phyloP scores from a whole-genome alignment of 1,140 invertebrate genomes.

The Penaeus indicus region DNA sequence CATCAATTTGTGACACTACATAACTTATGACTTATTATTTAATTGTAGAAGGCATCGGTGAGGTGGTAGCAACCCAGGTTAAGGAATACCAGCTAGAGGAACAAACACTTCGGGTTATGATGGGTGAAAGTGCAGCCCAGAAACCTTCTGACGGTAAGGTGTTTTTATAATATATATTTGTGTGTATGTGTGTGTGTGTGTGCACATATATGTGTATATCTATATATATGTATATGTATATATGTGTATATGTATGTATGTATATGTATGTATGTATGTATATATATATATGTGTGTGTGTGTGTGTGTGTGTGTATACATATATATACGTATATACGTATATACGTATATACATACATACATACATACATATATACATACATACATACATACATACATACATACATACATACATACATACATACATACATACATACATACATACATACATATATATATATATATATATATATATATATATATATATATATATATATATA shows the following conservation, averaged over 20 bases:
- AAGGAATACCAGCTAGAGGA: slow-evolving; percentile 73
- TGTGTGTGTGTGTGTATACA: neutral
- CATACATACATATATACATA: neutral
- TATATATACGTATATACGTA: neutral
- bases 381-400: neutral
- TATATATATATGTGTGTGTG: neutral
- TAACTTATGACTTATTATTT: slow-evolving; percentile 53
- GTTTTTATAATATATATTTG: neutral
- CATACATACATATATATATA: too few relatives aligned
- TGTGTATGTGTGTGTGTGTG: too few relatives aligned
- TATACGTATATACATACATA: neutral
- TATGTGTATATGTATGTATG: neutral
- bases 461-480: too few relatives aligned
- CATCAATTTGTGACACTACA: neutral
- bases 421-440: too few relatives aligned
- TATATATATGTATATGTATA: slow-evolving; percentile 1
- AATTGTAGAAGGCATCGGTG: slow-evolving; percentile 71
- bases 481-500: too few relatives aligned
- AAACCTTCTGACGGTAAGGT: neutral
- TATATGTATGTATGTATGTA: neutral
- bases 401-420: neutral
- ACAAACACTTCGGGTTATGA: slow-evolving; percentile 71
- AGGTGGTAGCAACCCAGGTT: slow-evolving; percentile 72
- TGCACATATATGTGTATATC: neutral
- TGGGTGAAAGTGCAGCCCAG: slow-evolving; percentile 69